A percentile compares a stretch with the other conserved stretches of the same genome.
phyloP scores from a whole-genome alignment of 2,888 invertebrate genomes.

The Drosophila engyochracea region DNA sequence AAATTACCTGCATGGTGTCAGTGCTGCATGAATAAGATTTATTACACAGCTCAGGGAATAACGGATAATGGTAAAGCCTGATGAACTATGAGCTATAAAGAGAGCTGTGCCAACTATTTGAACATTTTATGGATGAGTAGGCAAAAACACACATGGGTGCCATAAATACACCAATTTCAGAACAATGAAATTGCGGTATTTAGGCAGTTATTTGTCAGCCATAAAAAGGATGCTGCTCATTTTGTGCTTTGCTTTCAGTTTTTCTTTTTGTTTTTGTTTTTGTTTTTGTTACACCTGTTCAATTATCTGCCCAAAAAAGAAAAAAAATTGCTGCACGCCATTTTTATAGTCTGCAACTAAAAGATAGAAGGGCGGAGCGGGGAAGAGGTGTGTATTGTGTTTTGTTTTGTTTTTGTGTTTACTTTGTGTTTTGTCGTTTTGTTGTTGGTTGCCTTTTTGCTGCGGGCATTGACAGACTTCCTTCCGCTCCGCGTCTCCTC shows the following conservation, averaged over 20 bases:
- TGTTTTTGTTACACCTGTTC: constrained; percentile 40
- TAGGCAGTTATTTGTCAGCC: constrained; percentile 21
- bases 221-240: constrained; percentile 43
- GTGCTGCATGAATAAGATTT: constrained; percentile 1
- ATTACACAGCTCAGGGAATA: constrained; percentile 2
- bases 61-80: neutral
- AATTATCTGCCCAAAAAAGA: constrained; percentile 24
- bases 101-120: constrained; percentile 23
- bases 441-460: constrained; percentile 67
- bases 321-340: constrained; percentile 51
- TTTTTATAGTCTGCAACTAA: constrained; percentile 50
- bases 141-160: constrained; percentile 33
- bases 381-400: constrained; percentile 32
- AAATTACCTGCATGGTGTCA: neutral
- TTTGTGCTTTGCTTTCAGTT: constrained; percentile 18
- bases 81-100: constrained; percentile 6
- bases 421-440: constrained; percentile 67
- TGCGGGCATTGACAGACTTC: constrained; percentile 82
- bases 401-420: constrained; percentile 71
- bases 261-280: constrained; percentile 15
- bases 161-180: constrained; percentile 38
- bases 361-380: neutral
- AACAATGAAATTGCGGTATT: constrained; percentile 26
- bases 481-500: constrained; percentile 56
- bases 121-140: constrained; percentile 28